Evolutionary conservation across 2,113 vertebrate genomes (phyloP).

Genomic region (Petrocephalus microphthalmus): DNA sequence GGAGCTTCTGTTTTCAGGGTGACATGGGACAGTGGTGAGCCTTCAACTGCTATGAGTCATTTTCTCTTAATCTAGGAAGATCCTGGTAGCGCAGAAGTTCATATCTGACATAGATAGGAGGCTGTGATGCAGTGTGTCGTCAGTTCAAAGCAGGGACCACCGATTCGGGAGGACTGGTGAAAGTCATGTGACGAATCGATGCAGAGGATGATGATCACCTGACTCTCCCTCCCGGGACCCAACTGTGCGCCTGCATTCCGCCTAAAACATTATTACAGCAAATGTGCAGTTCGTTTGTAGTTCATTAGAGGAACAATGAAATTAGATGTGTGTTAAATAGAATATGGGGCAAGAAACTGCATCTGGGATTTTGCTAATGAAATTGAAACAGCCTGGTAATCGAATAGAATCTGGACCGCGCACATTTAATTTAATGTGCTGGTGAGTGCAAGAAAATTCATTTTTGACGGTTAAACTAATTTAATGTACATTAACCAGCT

Average conservation of each 20-base stretch:
- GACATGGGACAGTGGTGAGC: neutral
- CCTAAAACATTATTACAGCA: conserved; percentile 22
- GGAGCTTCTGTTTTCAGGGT: neutral
- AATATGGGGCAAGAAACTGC: conserved; percentile 56
- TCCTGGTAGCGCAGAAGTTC: neutral
- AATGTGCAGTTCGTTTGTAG: conserved; percentile 21
- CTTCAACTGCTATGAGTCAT: neutral
- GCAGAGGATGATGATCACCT: neutral
- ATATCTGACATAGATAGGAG: neutral
- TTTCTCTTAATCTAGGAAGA: neutral
- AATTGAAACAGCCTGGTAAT: conserved; percentile 66
- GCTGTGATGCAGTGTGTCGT: neutral
- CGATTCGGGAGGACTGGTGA: neutral
- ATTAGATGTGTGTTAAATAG: conserved; percentile 55
- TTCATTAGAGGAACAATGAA: conserved; percentile 49
- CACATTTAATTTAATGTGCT: conserved; percentile 72
- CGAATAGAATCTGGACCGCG: conserved; percentile 62
- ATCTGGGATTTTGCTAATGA: conserved; percentile 63
- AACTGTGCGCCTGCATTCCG: neutral
- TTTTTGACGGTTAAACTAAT: conserved; percentile 58
- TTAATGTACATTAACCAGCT: conserved; percentile 50
- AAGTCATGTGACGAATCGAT: neutral
- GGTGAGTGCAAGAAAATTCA: conserved; percentile 61
- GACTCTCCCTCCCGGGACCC: neutral
- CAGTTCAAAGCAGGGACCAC: neutral